These are phyloP conservation scores for Hydrozoanthus tunicans DNA, from an alignment of 64 coral and sea anemone species.

Conservation along the genomic window DNA sequence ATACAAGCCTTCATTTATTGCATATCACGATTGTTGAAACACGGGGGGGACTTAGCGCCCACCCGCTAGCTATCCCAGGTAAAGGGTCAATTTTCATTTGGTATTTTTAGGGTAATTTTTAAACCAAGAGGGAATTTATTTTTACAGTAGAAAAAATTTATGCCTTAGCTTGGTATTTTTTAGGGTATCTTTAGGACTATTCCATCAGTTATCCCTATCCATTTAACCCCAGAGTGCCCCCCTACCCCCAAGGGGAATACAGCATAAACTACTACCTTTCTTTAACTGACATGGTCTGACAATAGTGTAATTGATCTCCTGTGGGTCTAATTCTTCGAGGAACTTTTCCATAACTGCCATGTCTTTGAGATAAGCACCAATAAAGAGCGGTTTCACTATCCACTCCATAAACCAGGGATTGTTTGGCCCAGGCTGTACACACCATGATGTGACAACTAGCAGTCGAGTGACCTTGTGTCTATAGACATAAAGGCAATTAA, in stretches of 20 bases:
- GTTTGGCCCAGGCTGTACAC: slow-evolving; percentile 79
- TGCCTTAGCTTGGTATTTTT: too few relatives aligned
- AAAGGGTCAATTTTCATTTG: too few relatives aligned
- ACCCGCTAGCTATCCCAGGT: too few relatives aligned
- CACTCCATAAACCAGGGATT: slow-evolving; percentile 82
- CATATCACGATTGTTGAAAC: too few relatives aligned
- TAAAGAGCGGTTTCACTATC: slow-evolving; percentile 86
- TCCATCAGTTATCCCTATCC: too few relatives aligned
- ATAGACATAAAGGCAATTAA: neutral
- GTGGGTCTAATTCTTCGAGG: slow-evolving; percentile 56
- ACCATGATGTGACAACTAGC: slow-evolving; percentile 85
- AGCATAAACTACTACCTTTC: slow-evolving; percentile 42
- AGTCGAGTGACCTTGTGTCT: slow-evolving; percentile 80
- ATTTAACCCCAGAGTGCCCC: neutral
- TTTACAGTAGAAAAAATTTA: too few relatives aligned
- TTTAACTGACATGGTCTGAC: slow-evolving; percentile 72
- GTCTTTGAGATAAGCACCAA: slow-evolving; percentile 81
- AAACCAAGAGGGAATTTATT: too few relatives aligned
- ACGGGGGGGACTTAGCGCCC: too few relatives aligned
- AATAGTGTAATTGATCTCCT: slow-evolving; percentile 86
- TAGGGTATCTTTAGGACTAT: too few relatives aligned
- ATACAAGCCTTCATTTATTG: too few relatives aligned
- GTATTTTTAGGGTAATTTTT: too few relatives aligned
- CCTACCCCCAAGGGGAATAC: too few relatives aligned
- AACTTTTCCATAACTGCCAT: slow-evolving; percentile 92